These are phyloP conservation scores for Melanotaenia duboulayi DNA, from an alignment of 2,113 vertebrate species.

Conservation along the genomic window DNA sequence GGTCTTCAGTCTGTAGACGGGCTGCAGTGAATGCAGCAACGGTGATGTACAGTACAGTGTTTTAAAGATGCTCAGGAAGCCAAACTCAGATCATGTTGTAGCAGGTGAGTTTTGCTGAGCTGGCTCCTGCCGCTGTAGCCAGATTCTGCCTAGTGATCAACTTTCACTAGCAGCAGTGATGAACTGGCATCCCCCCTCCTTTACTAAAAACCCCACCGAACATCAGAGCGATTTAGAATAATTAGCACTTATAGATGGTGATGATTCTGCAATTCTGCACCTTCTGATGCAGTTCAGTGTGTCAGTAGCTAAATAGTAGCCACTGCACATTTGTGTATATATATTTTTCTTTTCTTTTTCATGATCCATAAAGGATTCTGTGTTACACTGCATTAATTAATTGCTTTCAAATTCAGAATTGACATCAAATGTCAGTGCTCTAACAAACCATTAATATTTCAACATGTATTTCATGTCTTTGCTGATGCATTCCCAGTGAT, in stretches of 20 bases:
- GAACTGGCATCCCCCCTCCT: constrained; percentile 61
- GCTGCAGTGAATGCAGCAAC: constrained; percentile 68
- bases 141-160: constrained; percentile 82
- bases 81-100: constrained; percentile 69
- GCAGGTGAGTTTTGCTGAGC: constrained; percentile 80
- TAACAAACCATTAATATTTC: constrained; percentile 53
- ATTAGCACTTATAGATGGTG: constrained; percentile 57
- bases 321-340: constrained; percentile 14
- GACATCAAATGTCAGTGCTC: constrained; percentile 28
- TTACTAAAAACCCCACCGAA: constrained; percentile 14
- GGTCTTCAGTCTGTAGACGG: constrained; percentile 75
- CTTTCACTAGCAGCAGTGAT: constrained; percentile 70
- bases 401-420: constrained; percentile 36
- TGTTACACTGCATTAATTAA: constrained; percentile 4
- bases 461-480: constrained; percentile 21
- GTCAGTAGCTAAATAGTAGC: constrained; percentile 15
- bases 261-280: constrained; percentile 66
- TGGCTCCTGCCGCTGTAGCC: constrained; percentile 72
- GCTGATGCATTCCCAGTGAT: constrained; percentile 10
- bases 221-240: constrained; percentile 58
- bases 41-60: constrained; percentile 52
- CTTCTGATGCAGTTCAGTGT: constrained; percentile 33
- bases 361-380: constrained; percentile 2
- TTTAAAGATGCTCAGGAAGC: constrained; percentile 61
- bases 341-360: too few relatives aligned